A percentile compares a stretch with the other conserved stretches of the same genome.
phyloP scores from a whole-genome alignment of 2,888 invertebrate genomes.

The Polydrusus pterygomalis region DNA sequence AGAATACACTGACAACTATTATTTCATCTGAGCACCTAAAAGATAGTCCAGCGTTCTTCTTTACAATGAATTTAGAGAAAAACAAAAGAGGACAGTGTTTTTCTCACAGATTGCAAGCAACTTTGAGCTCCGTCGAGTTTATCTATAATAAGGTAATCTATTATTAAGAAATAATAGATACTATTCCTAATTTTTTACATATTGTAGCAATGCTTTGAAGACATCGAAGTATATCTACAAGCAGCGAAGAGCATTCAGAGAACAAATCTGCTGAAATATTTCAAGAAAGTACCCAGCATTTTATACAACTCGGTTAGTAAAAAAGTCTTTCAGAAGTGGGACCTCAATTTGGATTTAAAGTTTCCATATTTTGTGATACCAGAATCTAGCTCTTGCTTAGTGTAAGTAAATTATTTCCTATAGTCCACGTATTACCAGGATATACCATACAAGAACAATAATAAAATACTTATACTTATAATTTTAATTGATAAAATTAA shows the following conservation, averaged over 20 bases:
- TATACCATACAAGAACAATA: background rate
- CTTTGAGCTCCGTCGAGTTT: conserved; percentile 84
- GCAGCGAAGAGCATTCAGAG: conserved; percentile 51
- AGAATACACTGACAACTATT: conserved; percentile 78
- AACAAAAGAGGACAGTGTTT: conserved; percentile 80
- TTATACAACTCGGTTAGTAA: conserved; percentile 58
- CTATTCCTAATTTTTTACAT: conserved; percentile 1
- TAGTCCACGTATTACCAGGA: background rate
- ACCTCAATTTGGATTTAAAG: conserved; percentile 82
- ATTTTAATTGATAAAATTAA: no score
- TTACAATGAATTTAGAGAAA: conserved; percentile 84
- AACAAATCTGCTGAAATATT: conserved; percentile 56
- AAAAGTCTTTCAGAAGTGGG: conserved; percentile 67
- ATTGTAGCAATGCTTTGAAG: conserved; percentile 63
- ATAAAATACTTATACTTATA: no score
- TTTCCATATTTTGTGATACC: conserved; percentile 86
- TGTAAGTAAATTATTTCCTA: conserved; percentile 72
- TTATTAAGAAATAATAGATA: background rate
- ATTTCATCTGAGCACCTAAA: conserved; percentile 76
- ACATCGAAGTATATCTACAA: conserved; percentile 60
- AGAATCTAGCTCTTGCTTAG: conserved; percentile 81
- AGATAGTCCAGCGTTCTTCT: conserved; percentile 80
- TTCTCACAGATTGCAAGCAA: conserved; percentile 76
- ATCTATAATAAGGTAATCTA: conserved; percentile 83
- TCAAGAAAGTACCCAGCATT: conserved; percentile 57